These are phyloP conservation scores for Tetragnatha montana DNA, from an alignment of 2,888 invertebrate species.

Conservation along the genomic window DNA sequence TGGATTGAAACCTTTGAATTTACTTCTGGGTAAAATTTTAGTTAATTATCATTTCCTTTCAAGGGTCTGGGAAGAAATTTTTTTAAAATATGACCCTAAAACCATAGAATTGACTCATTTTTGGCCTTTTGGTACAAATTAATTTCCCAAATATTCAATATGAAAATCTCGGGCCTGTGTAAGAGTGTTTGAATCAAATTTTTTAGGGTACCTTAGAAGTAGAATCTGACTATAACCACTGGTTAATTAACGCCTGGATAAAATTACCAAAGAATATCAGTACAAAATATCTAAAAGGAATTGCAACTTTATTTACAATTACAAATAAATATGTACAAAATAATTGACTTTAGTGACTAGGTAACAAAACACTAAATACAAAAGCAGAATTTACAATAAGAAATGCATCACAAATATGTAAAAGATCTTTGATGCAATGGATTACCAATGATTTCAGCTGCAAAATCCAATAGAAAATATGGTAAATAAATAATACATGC, in stretches of 20 bases:
- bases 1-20: no score
- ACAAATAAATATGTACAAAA: slow-evolving; percentile 60
- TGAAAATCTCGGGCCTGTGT: no score
- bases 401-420: slow-evolving; percentile 49
- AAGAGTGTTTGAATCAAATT: no score
- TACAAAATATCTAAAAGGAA: neutral
- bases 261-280: neutral
- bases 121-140: neutral
- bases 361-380: slow-evolving; percentile 63
- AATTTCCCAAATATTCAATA: slow-evolving; percentile 13
- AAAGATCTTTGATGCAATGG: slow-evolving; percentile 26
- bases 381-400: slow-evolving; percentile 46
- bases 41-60: no score
- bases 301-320: slow-evolving; percentile 63
- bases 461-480: slow-evolving; percentile 24
- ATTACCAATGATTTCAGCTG: slow-evolving; percentile 41
- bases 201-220: no score
- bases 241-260: neutral
- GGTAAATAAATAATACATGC: slow-evolving; percentile 57
- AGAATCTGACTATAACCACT: no score
- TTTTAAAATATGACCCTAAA: no score
- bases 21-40: no score
- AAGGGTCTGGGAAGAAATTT: no score
- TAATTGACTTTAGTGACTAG: slow-evolving; percentile 65
- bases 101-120: no score